A percentile compares a stretch with the other conserved stretches of the same genome.
These are phyloP conservation scores for Trichosurus vulpecula DNA, from an alignment of 2,797 vertebrate species.

Conservation along the genomic window DNA sequence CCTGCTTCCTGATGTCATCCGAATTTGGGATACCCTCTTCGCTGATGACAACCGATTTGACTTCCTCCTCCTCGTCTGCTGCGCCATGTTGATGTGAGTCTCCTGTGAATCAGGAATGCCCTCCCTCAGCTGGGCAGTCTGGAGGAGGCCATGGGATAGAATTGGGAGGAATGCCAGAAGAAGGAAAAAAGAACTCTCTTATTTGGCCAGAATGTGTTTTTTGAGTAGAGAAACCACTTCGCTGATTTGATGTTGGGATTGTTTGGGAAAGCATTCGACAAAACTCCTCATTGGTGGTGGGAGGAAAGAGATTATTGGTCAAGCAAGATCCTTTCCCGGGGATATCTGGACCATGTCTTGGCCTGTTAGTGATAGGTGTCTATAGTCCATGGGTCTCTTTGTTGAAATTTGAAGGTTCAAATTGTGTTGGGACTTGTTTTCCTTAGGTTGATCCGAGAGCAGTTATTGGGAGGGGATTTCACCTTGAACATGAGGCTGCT, in stretches of 20 bases:
- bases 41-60: conserved; percentile 95
- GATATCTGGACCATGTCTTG: neutral
- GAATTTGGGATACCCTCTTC: conserved; percentile 98
- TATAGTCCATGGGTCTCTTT: neutral
- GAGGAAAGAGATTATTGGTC: neutral
- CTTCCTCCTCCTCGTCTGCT: conserved; percentile 97
- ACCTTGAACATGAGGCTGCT: conserved; percentile 97
- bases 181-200: neutral
- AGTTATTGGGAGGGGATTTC: conserved; percentile 95
- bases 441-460: conserved; percentile 94
- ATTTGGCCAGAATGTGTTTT: neutral
- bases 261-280: neutral
- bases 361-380: neutral
- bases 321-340: rapidly evolving
- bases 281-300: rapidly evolving
- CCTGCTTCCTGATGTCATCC: conserved; percentile 96
- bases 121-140: neutral
- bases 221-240: neutral
- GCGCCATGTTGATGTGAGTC: conserved; percentile 95
- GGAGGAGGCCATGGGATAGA: too few species aligned
- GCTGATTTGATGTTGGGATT: neutral
- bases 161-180: neutral
- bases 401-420: neutral
- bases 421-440: conserved; percentile 25
- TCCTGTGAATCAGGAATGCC: rapidly evolving